Evolutionary conservation across 2,797 vertebrate species (phyloP), one percentile per base, ranked within the genome.

Genomic region (Bovichtus diacanthus): DNA sequence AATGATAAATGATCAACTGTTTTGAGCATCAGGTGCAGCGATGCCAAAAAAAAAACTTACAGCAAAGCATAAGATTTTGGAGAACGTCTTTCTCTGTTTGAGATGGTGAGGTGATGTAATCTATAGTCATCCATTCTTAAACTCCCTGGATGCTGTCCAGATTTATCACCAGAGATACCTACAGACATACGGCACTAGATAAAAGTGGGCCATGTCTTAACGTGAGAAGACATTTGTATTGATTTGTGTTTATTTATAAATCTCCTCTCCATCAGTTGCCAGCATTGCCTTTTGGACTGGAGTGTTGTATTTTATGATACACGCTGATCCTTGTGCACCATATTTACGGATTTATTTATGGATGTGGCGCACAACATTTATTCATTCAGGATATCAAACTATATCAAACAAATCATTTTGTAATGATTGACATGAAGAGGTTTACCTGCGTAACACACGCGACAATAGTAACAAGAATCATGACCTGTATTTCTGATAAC

Each of bases 221-320:
- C 13, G 51, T 23, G 59, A 74, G 60, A 60, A 31, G 70, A 56
- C 49, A 58, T 70, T 19, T 44, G 51, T 55, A 73, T 68, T 69
- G 65, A 84, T 65, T 69, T 68, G 47, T 62, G 59, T 81, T 74
- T 55, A 76, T 78, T 73, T 76, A 59, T 81, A 74, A 59, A 70
- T 58, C 44, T 47, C 41, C 18, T 56, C 10, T 53, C 21, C 44
- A 66, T 25, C 44, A 71, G 23, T 68, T 56, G 47, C 19, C 56
- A 69, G 41, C 15, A 61, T 36, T 65, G 31, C 34, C 23, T 50
- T 68, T 34, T 67, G 49, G 44, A 72, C 63, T 18, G 2, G 3
- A 64, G 64, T 29, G 18, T 55, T 51, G 39, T 15, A 67, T 41
- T 39, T 19, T 13, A 39, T 44, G 6, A 56, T 36, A 61, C 19